Evolutionary conservation across 2,888 invertebrate species (phyloP).

Genomic region (Oscheius myriophilus): DNA sequence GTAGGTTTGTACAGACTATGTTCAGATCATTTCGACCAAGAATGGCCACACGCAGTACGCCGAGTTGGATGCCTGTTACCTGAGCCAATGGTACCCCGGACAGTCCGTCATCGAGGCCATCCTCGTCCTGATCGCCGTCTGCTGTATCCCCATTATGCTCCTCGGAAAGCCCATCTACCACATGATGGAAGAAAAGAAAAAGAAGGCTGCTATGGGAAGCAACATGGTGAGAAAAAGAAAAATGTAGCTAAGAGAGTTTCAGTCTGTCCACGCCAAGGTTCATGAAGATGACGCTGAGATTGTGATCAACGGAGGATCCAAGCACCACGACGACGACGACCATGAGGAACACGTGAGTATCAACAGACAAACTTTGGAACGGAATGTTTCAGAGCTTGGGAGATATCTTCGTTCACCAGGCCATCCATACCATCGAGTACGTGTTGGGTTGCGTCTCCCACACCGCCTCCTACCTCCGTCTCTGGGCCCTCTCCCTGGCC

Average conservation of each 20-base stretch:
- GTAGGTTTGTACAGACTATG: too few species aligned
- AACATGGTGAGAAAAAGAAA: constrained; percentile 48
- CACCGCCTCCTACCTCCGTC: constrained; percentile 79
- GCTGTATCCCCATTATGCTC: constrained; percentile 70
- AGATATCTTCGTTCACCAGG: constrained; percentile 89
- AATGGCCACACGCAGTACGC: constrained; percentile 18
- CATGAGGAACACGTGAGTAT: constrained; percentile 39
- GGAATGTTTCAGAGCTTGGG: constrained; percentile 74
- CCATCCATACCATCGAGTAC: constrained; percentile 79
- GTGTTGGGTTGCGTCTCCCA: constrained; percentile 97
- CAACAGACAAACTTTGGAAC: neutral
- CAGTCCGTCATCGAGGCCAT: constrained; percentile 70
- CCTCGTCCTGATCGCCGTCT: constrained; percentile 71
- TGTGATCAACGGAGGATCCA: constrained; percentile 61
- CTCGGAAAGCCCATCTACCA: constrained; percentile 69
- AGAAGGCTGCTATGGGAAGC: constrained; percentile 57
- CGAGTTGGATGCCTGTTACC: constrained; percentile 46
- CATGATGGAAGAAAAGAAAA: constrained; percentile 64
- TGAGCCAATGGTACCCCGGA: constrained; percentile 71
- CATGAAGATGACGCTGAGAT: constrained; percentile 68
- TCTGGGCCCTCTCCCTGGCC: constrained; percentile 69
- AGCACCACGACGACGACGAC: constrained; percentile 35
- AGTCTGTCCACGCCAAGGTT: constrained; percentile 68
- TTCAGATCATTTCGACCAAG: neutral
- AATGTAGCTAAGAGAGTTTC: constrained; percentile 21